Percentiles rank a stretch among this genome's conserved stretches.
Conservation (phyloP, 1,140 invertebrate genomes). For the Adelges cooleyi region DNA sequence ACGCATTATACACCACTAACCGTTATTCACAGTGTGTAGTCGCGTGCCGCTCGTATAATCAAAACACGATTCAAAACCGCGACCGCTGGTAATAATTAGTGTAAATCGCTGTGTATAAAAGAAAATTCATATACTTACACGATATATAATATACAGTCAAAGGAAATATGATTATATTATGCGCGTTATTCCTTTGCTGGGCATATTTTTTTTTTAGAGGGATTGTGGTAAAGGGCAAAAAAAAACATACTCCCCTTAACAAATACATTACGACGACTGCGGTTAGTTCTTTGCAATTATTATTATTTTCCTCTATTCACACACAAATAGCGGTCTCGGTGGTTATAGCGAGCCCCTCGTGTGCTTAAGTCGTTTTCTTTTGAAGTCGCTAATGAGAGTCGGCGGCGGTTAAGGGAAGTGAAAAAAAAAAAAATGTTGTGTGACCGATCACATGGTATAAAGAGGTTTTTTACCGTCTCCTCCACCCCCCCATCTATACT, state of each 20-base stretch:
- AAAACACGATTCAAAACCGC: constrained; percentile 25
- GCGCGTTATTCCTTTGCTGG: neutral
- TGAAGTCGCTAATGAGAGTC: constrained; percentile 27
- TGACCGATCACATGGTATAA: constrained; percentile 9
- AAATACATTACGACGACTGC: neutral
- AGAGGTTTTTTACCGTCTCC: constrained; percentile 11
- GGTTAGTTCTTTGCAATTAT: neutral
- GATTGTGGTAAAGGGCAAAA: neutral
- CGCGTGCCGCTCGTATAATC: constrained; percentile 18
- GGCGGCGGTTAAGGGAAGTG: neutral
- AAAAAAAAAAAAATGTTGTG: too few species aligned
- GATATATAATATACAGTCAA: neutral
- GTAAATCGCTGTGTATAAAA: constrained; percentile 15
- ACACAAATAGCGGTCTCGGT: neutral
- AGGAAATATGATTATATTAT: neutral
- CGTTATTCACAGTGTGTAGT: constrained; percentile 15
- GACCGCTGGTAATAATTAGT: constrained; percentile 23
- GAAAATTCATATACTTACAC: neutral
- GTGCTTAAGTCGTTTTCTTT: constrained; percentile 13
- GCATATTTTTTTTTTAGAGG: neutral
- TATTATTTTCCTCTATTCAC: neutral
- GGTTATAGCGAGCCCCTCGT: neutral
- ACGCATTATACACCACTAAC: neutral
- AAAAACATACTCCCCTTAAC: constrained; percentile 12
- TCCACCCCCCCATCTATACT: too few species aligned